Evolutionary conservation across 1,140 invertebrate genomes (phyloP).

Genomic region (Drosophila setifemur): DNA sequence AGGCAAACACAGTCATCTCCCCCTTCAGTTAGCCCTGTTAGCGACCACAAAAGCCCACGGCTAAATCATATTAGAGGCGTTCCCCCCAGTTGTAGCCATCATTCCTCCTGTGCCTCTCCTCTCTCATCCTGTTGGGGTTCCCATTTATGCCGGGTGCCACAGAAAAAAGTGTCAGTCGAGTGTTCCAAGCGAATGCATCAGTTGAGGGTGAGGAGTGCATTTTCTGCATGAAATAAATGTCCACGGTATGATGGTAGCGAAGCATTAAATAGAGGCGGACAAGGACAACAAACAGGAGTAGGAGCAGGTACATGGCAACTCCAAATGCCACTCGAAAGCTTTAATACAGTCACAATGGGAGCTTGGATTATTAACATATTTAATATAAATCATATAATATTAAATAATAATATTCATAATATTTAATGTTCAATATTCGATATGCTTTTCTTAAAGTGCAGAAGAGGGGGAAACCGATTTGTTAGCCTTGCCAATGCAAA

Average conservation of each 20-base stretch:
- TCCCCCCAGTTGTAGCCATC: too few relatives aligned
- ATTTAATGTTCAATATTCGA: too few relatives aligned
- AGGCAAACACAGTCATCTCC: slow-evolving; percentile 24
- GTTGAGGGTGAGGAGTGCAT: slow-evolving; percentile 10
- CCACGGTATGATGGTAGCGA: slow-evolving; percentile 2
- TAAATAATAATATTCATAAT: too few relatives aligned
- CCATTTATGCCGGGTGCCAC: slow-evolving; percentile 43
- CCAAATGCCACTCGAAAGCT: slow-evolving; percentile 29
- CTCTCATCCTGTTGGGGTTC: slow-evolving; percentile 5
- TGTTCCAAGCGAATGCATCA: slow-evolving; percentile 45
- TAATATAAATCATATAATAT: too few relatives aligned
- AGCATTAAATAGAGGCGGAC: background rate
- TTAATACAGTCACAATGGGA: slow-evolving; percentile 36
- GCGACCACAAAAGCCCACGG: slow-evolving; percentile 44
- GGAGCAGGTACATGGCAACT: background rate
- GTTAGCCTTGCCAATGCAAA: too few relatives aligned
- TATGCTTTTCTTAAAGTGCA: too few relatives aligned
- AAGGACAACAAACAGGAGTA: background rate
- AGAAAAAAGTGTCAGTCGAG: slow-evolving; percentile 66
- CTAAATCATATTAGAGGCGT: slow-evolving; percentile 55
- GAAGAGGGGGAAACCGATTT: too few relatives aligned
- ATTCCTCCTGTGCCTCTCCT: background rate
- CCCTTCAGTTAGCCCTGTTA: slow-evolving; percentile 6
- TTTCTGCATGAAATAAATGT: slow-evolving; percentile 15
- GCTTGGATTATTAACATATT: slow-evolving; percentile 62